A percentile compares a stretch with the other conserved stretches of the same genome.
Conservation (phyloP, 2,113 vertebrate species). For the Ophiodon elongatus region DNA sequence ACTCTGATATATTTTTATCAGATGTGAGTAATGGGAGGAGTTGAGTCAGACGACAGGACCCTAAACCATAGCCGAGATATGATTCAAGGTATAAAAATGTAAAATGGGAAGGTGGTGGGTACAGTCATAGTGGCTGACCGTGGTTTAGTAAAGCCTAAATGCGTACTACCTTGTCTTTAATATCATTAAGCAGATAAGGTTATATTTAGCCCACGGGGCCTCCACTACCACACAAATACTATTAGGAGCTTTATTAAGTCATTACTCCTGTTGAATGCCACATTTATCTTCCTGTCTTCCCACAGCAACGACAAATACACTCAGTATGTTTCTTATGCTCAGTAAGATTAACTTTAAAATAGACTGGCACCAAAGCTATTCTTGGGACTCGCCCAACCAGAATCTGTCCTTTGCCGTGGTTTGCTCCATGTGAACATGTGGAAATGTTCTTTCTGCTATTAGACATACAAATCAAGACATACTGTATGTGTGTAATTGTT, state of each 20-base stretch:
- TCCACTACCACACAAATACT: background rate
- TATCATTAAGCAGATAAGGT: background rate
- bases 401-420: background rate
- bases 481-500: no score
- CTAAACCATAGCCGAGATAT: background rate
- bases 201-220: background rate
- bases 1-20: background rate
- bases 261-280: background rate
- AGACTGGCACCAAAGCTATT: background rate
- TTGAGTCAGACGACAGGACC: constrained; percentile 21
- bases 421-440: background rate
- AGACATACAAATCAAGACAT: no score
- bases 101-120: background rate
- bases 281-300: background rate
- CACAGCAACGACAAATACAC: background rate
- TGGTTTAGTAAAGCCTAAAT: background rate
- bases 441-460: background rate
- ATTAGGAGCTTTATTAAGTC: background rate
- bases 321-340: background rate
- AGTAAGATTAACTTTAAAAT: background rate
- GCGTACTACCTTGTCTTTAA: background rate
- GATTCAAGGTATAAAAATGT: background rate
- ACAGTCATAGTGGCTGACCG: background rate
- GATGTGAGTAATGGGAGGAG: constrained; percentile 4
- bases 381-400: background rate